phyloP scores from a whole-genome alignment of 1,140 invertebrate species.

The Brachionus angularis region DNA sequence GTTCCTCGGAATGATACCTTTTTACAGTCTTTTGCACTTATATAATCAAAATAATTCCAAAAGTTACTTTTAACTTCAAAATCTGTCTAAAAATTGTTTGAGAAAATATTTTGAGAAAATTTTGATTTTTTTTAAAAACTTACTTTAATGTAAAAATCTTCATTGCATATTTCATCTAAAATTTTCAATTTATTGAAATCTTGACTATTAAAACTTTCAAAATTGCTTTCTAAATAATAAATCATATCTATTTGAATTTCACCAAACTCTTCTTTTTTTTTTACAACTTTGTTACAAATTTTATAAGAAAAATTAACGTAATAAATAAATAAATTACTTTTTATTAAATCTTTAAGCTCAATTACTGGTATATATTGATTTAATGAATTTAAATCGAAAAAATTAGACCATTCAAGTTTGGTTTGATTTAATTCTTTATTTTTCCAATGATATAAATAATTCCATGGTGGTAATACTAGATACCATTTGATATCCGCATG shows the following conservation, averaged over 20 bases:
- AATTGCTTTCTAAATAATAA: constrained; percentile 31
- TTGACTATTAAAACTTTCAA: constrained; percentile 15
- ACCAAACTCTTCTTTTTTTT: background rate
- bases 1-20: constrained; percentile 10
- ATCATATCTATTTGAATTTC: background rate
- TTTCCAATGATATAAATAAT: constrained; percentile 81
- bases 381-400: constrained; percentile 80
- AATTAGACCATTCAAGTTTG: constrained; percentile 70
- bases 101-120: no score
- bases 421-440: constrained; percentile 61
- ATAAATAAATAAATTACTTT: background rate
- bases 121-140: background rate
- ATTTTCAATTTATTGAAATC: background rate
- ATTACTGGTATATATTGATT: constrained; percentile 75
- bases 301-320: background rate
- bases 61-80: background rate
- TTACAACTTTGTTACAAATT: background rate
- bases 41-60: constrained; percentile 9
- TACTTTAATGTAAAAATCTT: constrained; percentile 4
- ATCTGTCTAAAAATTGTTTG: background rate
- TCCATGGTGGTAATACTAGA: constrained; percentile 79
- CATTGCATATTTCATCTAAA: background rate
- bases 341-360: constrained; percentile 77
- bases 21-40: background rate
- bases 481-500: constrained; percentile 60